phyloP scores from a whole-genome alignment of 2,888 invertebrate species.

The Parnassius glacialis region DNA sequence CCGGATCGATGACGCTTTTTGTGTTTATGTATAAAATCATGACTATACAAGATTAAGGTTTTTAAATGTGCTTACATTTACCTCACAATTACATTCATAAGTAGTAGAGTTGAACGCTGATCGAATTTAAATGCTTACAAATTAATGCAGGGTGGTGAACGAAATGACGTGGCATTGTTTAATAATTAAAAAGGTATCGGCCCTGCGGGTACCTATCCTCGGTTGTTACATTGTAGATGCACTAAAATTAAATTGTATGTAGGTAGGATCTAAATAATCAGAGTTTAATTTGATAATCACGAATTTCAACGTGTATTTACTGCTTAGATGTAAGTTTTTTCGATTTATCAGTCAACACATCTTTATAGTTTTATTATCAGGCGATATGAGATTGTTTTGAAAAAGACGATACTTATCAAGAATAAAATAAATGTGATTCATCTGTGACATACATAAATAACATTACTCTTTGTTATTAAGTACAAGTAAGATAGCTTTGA shows the following conservation, averaged over 20 bases:
- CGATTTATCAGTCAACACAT: conserved; percentile 11
- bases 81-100: not conserved
- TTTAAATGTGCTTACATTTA: not conserved
- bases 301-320: too few relatives aligned
- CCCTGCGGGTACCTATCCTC: conserved; percentile 18
- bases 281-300: too few relatives aligned
- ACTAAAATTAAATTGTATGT: conserved; percentile 11
- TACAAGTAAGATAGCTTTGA: not conserved
- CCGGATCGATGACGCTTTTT: conserved; percentile 69
- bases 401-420: too few relatives aligned
- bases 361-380: conserved; percentile 1
- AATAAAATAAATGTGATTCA: not conserved
- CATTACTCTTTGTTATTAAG: not conserved
- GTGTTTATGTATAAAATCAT: conserved; percentile 58
- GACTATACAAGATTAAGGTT: conserved; percentile 45
- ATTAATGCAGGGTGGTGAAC: conserved; percentile 13
- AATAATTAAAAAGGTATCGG: conserved; percentile 22
- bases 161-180: conserved; percentile 10
- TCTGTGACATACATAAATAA: not conserved
- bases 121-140: conserved; percentile 17
- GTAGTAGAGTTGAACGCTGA: not conserved
- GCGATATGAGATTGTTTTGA: conserved; percentile 1
- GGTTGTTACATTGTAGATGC: conserved; percentile 14
- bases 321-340: conserved; percentile 1
- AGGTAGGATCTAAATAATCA: too few relatives aligned